Percentiles rank a stretch among this genome's conserved stretches.
phyloP scores from a whole-genome alignment of 2,113 vertebrate genomes.

The Tragulus kanchil region DNA sequence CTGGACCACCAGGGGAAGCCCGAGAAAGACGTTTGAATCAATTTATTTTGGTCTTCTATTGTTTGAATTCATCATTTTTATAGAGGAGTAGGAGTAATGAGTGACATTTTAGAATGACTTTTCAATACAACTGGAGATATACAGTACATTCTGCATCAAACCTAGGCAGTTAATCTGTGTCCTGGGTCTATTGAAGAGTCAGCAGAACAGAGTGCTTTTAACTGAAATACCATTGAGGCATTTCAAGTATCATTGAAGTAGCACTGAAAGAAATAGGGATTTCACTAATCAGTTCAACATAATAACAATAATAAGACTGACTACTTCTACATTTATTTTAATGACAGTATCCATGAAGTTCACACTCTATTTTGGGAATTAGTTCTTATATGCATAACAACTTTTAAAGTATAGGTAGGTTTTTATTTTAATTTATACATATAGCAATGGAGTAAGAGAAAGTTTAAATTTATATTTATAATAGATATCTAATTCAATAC shows the following conservation, averaged over 20 bases:
- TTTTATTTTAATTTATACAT: not conserved
- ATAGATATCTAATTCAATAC: not conserved
- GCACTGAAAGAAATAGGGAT: not conserved
- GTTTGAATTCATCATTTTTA: conserved; percentile 73
- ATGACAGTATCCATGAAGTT: not conserved
- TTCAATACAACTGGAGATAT: conserved; percentile 70
- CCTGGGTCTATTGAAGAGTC: conserved; percentile 49
- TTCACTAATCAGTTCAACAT: conserved; percentile 40
- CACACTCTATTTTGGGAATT: conserved; percentile 3
- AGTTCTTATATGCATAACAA: not conserved
- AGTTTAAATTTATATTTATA: not conserved
- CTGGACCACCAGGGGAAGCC: too few species aligned
- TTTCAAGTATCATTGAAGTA: too few species aligned
- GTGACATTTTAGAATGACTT: conserved; percentile 78
- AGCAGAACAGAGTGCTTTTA: conserved; percentile 28
- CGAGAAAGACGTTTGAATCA: not conserved
- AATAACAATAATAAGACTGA: conserved; percentile 39
- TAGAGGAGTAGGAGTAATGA: conserved; percentile 59
- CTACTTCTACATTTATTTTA: conserved; percentile 45
- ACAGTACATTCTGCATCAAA: conserved; percentile 50
- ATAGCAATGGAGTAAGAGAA: not conserved
- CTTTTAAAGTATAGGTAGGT: not conserved
- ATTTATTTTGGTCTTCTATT: conserved; percentile 38
- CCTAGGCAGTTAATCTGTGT: not conserved
- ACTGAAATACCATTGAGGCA: conserved; percentile 69